Conservation (phyloP, 2,113 vertebrate genomes). For the Lates calcarifer region DNA sequence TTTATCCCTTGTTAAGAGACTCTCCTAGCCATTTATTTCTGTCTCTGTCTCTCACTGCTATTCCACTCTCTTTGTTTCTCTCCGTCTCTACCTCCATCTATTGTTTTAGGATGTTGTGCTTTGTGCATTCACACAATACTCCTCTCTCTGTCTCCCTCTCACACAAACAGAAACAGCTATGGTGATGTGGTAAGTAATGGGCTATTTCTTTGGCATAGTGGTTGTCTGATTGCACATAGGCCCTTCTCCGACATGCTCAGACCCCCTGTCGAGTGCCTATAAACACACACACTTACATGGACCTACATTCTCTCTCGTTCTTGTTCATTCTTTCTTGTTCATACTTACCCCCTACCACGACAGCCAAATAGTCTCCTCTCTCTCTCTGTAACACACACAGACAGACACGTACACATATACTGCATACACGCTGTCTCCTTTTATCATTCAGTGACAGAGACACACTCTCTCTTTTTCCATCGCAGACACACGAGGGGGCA, state of each 20-base stretch:
- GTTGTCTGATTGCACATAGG: slow-evolving; percentile 62
- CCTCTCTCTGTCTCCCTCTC: background rate
- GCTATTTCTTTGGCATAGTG: slow-evolving; percentile 36
- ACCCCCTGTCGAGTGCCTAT: slow-evolving; percentile 24
- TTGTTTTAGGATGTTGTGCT: background rate
- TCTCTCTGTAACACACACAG: slow-evolving; percentile 16
- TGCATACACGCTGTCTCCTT: slow-evolving; percentile 28
- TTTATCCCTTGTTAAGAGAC: background rate
- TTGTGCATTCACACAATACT: background rate
- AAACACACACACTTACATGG: slow-evolving; percentile 10
- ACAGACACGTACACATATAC: slow-evolving; percentile 6
- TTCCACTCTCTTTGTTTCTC: background rate
- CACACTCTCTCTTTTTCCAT: slow-evolving; percentile 32
- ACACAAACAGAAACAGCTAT: slow-evolving; percentile 6
- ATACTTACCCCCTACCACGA: slow-evolving; percentile 29
- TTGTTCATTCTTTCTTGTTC: slow-evolving; percentile 30
- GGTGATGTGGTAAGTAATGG: slow-evolving; percentile 34
- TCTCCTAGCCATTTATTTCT: background rate
- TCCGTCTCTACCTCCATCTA: background rate
- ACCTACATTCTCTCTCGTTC: slow-evolving; percentile 11
- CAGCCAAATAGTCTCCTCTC: slow-evolving; percentile 28
- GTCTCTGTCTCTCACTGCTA: background rate
- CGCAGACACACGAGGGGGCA: slow-evolving; percentile 28
- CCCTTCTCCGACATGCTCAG: slow-evolving; percentile 27
- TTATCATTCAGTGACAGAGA: slow-evolving; percentile 17